These are phyloP conservation scores for Heliothis subflexa DNA, from an alignment of 1,140 invertebrate species.

Conservation along the genomic window DNA sequence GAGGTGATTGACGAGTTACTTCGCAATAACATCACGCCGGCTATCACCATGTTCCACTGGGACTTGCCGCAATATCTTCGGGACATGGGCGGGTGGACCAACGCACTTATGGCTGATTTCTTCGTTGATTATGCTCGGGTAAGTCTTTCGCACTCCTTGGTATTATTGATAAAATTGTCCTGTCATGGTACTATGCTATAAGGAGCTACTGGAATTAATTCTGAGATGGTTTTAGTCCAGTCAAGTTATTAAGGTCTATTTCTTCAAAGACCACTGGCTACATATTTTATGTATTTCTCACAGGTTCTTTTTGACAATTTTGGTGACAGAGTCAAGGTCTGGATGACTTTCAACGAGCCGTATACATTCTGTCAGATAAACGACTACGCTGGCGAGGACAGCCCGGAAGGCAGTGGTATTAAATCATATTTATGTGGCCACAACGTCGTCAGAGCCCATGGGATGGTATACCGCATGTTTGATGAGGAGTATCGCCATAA, in stretches of 20 bases:
- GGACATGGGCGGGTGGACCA: slow-evolving; percentile 82
- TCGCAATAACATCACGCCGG: slow-evolving; percentile 78
- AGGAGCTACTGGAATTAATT: too few species aligned
- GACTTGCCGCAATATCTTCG: slow-evolving; percentile 82
- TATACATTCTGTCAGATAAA: slow-evolving; percentile 72
- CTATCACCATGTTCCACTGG: slow-evolving; percentile 87
- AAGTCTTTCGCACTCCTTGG: slow-evolving; percentile 1
- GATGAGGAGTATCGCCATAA: slow-evolving; percentile 68
- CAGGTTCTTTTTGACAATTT: slow-evolving; percentile 87
- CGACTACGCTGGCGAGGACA: slow-evolving; percentile 82
- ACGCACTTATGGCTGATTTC: slow-evolving; percentile 83
- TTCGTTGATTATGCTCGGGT: slow-evolving; percentile 87
- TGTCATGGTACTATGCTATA: too few species aligned
- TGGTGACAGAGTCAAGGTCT: slow-evolving; percentile 86
- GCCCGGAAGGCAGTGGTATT: slow-evolving; percentile 77
- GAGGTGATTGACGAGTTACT: slow-evolving; percentile 86
- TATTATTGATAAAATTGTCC: too few species aligned
- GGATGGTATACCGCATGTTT: slow-evolving; percentile 72
- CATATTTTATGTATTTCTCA: background rate
- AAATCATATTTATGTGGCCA: slow-evolving; percentile 84
- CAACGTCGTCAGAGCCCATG: slow-evolving; percentile 82
- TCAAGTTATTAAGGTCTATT: too few species aligned
- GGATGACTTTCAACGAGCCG: slow-evolving; percentile 87
- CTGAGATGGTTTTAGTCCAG: too few species aligned
- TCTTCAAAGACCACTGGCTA: background rate